A percentile compares a stretch with the other conserved stretches of the same genome.
Evolutionary conservation across 2,888 invertebrate genomes (phyloP).

Genomic region (Dynastes hyllus): DNA sequence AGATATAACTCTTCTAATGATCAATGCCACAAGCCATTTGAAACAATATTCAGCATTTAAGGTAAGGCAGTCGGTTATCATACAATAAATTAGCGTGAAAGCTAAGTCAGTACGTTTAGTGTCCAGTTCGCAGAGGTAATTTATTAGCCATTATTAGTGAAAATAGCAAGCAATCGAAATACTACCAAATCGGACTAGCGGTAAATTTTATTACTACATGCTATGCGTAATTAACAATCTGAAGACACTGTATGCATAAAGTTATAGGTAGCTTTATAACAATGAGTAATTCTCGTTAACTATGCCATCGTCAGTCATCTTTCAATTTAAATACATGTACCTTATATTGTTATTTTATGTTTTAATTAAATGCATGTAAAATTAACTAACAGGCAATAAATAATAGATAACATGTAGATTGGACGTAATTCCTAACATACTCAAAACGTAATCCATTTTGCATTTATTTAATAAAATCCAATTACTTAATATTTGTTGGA

Average conservation of each 20-base stretch:
- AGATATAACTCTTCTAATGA: constrained; percentile 15
- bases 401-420: too few relatives aligned
- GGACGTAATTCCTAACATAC: too few relatives aligned
- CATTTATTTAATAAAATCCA: too few relatives aligned
- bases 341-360: too few relatives aligned
- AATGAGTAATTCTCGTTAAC: background rate
- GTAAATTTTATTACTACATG: constrained; percentile 22
- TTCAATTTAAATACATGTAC: too few relatives aligned
- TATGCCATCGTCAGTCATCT: too few relatives aligned
- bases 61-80: constrained; percentile 5
- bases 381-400: too few relatives aligned
- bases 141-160: constrained; percentile 26
- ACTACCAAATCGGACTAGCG: background rate
- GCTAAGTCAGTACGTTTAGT: background rate
- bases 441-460: too few relatives aligned
- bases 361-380: too few relatives aligned
- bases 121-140: background rate
- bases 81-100: constrained; percentile 25
- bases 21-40: background rate
- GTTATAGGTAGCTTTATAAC: background rate
- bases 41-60: constrained; percentile 3
- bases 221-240: background rate
- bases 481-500: too few relatives aligned
- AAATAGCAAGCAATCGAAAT: background rate
- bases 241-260: background rate